A percentile compares a stretch with the other conserved stretches of the same genome.
phyloP scores from a whole-genome alignment of 2,113 vertebrate species.

The Sinocyclocheilus maitianheensis region DNA sequence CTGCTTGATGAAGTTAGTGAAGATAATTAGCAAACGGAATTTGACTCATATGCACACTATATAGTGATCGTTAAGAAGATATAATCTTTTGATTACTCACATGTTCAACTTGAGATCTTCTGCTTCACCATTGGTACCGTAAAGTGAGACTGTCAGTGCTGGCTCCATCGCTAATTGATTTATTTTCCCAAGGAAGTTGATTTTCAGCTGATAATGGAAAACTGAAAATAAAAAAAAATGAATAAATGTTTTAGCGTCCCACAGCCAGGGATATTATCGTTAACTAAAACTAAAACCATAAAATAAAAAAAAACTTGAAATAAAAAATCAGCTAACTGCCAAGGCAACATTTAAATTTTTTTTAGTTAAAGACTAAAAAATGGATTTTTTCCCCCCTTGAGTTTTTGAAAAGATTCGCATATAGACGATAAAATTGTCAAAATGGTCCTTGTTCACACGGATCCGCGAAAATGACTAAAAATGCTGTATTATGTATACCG shows the following conservation, averaged over 20 bases:
- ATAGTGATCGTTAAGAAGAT: neutral
- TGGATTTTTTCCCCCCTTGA: too few relatives aligned
- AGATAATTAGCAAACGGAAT: neutral
- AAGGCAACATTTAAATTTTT: neutral
- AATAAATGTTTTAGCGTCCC: neutral
- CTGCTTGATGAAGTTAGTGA: constrained; percentile 55
- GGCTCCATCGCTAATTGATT: constrained; percentile 67
- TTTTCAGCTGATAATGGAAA: constrained; percentile 81
- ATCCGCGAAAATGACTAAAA: neutral
- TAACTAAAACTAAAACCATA: neutral
- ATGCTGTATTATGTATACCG: neutral
- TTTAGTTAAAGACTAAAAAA: neutral
- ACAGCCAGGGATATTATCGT: neutral
- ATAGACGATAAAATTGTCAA: neutral
- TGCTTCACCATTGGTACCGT: constrained; percentile 68
- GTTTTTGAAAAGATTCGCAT: neutral
- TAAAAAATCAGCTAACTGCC: neutral
- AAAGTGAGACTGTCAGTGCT: constrained; percentile 69
- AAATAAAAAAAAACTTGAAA: neutral
- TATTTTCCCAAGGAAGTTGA: constrained; percentile 72
- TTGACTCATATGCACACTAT: neutral
- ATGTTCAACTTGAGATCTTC: constrained; percentile 73
- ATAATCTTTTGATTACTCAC: constrained; percentile 64
- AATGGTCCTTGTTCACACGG: neutral
- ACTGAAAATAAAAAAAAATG: constrained; percentile 60